These are phyloP conservation scores for Aurelia sp. DNA, from an alignment of 30 jellyfish, hydroid and myxozoan species.

Conservation along the genomic window DNA sequence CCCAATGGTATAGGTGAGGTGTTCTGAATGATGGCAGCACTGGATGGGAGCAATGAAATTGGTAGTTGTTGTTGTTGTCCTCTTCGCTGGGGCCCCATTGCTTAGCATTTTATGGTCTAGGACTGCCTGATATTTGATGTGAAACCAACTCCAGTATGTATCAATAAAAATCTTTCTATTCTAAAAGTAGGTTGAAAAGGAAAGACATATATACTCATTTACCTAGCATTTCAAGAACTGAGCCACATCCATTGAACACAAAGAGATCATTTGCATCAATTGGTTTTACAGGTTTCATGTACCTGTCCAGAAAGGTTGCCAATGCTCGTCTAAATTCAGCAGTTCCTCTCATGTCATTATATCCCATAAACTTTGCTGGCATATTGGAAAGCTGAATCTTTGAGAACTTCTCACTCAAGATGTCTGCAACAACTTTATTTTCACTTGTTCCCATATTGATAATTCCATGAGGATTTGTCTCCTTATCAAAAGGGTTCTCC, in stretches of 20 bases:
- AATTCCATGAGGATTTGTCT: conserved; percentile 71
- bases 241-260: conserved; percentile 85
- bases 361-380: conserved; percentile 47
- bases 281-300: conserved; percentile 58
- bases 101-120: too few species aligned
- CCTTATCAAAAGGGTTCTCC: conserved; percentile 60
- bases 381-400: conserved; percentile 22
- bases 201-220: neutral
- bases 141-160: too few species aligned
- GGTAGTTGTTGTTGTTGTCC: too few species aligned
- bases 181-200: too few species aligned
- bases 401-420: conserved; percentile 38
- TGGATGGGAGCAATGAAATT: too few species aligned
- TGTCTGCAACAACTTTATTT: conserved; percentile 51
- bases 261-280: conserved; percentile 42
- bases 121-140: too few species aligned
- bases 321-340: conserved; percentile 57
- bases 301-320: conserved; percentile 48
- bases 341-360: conserved; percentile 66
- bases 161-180: too few species aligned
- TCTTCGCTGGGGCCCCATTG: too few species aligned
- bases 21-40: too few species aligned
- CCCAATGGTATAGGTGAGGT: too few species aligned
- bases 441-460: conserved; percentile 89
- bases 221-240: conserved; percentile 79